phyloP scores from a whole-genome alignment of 2,888 invertebrate genomes.

The Drosophila fulvimacula region DNA sequence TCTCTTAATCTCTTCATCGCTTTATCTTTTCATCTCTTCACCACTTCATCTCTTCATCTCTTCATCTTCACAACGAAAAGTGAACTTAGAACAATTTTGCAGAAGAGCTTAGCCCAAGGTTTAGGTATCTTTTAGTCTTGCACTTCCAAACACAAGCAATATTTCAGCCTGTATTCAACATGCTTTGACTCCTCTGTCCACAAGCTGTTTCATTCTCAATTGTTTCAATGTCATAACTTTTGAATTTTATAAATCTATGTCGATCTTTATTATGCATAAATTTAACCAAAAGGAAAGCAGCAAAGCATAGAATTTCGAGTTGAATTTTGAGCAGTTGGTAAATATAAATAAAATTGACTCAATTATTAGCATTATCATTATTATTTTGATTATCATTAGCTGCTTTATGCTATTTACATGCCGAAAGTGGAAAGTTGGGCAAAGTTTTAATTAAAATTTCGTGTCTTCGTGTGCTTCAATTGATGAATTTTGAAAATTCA shows the following conservation, averaged over 20 bases:
- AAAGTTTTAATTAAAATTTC: conserved; percentile 13
- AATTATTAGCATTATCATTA: conserved; percentile 3
- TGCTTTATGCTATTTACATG: background rate
- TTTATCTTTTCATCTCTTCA: background rate
- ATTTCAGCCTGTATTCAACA: background rate
- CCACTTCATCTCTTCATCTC: background rate
- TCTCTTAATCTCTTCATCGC: background rate
- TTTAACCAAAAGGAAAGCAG: background rate
- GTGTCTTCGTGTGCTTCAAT: conserved; percentile 3
- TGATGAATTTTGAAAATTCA: conserved; percentile 15
- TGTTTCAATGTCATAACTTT: background rate
- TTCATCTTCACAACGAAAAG: no score
- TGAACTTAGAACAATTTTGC: no score
- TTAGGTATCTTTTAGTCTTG: background rate
- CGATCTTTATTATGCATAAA: background rate
- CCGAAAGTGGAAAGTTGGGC: background rate
- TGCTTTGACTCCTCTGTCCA: background rate
- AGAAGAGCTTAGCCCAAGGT: background rate
- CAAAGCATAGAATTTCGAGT: background rate
- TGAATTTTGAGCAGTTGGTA: background rate
- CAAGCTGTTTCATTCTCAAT: background rate
- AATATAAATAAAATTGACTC: background rate
- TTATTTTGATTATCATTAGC: background rate
- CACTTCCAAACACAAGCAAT: background rate
- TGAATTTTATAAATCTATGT: background rate